These are phyloP conservation scores for Lateolabrax maculatus DNA, from an alignment of 2,797 vertebrate species.

Conservation along the genomic window DNA sequence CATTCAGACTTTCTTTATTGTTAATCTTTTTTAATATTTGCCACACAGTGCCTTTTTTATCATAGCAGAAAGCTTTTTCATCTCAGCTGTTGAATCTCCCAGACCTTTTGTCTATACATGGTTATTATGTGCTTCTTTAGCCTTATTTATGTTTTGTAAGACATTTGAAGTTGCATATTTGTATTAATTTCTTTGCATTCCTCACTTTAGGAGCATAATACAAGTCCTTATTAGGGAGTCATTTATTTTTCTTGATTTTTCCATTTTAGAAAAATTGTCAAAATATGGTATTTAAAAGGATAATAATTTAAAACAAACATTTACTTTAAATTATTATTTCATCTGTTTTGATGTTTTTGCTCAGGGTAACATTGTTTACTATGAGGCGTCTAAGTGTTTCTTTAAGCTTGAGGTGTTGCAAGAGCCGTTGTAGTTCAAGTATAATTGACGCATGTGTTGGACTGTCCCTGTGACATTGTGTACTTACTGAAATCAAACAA, in stretches of 20 bases:
- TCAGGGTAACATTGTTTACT: slow-evolving; percentile 6
- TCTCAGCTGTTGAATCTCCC: slow-evolving; percentile 4
- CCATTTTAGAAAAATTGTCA: too few species aligned
- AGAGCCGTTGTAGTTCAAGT: background rate
- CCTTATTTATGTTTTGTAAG: too few species aligned
- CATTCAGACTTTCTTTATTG: slow-evolving; percentile 45
- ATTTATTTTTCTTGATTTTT: too few species aligned
- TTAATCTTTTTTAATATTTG: slow-evolving; percentile 33
- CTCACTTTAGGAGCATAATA: background rate
- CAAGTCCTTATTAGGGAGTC: too few species aligned
- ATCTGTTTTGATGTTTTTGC: background rate
- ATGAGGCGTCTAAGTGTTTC: background rate
- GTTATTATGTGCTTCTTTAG: too few species aligned
- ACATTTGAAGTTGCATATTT: background rate
- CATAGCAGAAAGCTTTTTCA: slow-evolving; percentile 57
- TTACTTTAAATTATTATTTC: background rate
- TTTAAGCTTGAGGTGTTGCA: background rate
- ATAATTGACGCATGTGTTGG: background rate
- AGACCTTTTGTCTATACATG: slow-evolving; percentile 52
- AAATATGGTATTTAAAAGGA: background rate
- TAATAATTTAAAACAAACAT: background rate
- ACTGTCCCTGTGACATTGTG: background rate
- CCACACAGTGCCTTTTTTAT: slow-evolving; percentile 28
- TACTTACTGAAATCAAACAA: background rate
- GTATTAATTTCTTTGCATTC: background rate